Base-by-base conservation (phyloP, 2,888 invertebrate genomes). In the Ophraella communa region DNA sequence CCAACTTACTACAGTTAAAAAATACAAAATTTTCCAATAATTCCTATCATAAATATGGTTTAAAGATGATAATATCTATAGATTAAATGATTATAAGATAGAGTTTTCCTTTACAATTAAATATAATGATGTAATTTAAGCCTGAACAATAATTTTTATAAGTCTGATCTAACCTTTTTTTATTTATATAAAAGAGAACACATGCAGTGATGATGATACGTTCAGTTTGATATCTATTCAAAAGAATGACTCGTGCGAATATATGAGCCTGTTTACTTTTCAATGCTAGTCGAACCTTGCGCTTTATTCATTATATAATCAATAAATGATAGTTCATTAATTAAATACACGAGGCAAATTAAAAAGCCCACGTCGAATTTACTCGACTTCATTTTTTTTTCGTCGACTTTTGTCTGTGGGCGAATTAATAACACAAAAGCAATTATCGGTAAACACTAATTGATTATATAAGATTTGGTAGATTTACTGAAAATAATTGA, bases 301-400 rank as follows among this genome's bases (percentile, higher is more conserved):
- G 5, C 7, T 49, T 44, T 44, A 17, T 21, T 44, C 44, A 45
- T 27, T 30, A 14, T 44, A 14, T 33, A 47, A 45, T 30, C 45
- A 30, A 45, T 24, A 45, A 44, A 56, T 56, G 44, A 45, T 39
- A 27, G 10, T 27, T 56, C 44, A 57, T 57, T 57, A 47, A 57
- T 47, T 57, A 47, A 8, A 24, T 47, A 57, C 57, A 57, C 57
- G 47, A 57, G 57, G 57, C 57, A 57, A 57, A 57, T 57, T 57
- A 47, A 57, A 57, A 47, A 27, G 14, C 57, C 57, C 57, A 57
- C 57, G 47, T 45, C 5, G 2, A 17, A 1, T 14, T 39, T 39
- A 14, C 14, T 18, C 14, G 20, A 27, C 11, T 18, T 23, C 18
- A 42, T 45, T 57, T 47, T 57, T 47, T 44, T 33, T 4, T 45